phyloP scores from a whole-genome alignment of 1,140 invertebrate genomes.

The Lerema accius region DNA sequence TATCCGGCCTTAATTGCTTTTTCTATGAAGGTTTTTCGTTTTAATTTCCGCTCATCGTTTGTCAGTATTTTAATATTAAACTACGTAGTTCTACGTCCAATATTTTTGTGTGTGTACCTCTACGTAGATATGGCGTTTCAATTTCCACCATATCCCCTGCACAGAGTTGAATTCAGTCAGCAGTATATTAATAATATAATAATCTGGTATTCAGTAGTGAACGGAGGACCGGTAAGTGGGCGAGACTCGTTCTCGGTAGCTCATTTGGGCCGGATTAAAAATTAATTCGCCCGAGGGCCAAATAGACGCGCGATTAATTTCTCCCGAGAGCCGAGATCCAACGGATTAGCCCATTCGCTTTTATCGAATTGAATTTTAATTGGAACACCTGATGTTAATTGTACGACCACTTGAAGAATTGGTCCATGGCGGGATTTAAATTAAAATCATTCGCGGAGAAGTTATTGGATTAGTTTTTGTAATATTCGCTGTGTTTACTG shows the following conservation, averaged over 20 bases:
- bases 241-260: conserved; percentile 40
- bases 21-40: not conserved
- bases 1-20: not conserved
- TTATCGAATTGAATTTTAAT: conserved; percentile 47
- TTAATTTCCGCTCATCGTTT: not conserved
- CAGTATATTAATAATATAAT: too few species aligned
- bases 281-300: conserved; percentile 50
- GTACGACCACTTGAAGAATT: conserved; percentile 16
- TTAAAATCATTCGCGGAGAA: conserved; percentile 15
- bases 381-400: conserved; percentile 44
- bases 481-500: conserved; percentile 5
- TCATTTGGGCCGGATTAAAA: conserved; percentile 55
- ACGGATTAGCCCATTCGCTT: conserved; percentile 43
- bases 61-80: not conserved
- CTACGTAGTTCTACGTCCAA: too few species aligned
- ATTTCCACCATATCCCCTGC: too few species aligned
- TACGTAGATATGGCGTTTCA: too few species aligned
- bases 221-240: conserved; percentile 39
- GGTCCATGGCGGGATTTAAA: not conserved
- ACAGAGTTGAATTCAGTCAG: too few species aligned
- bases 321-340: conserved; percentile 32
- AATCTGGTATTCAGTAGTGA: too few species aligned
- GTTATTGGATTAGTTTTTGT: conserved; percentile 12
- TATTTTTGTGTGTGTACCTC: too few species aligned
- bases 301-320: conserved; percentile 53